Base-by-base conservation (phyloP, 2,113 vertebrate species). In the Protobothrops flavoviridis region DNA sequence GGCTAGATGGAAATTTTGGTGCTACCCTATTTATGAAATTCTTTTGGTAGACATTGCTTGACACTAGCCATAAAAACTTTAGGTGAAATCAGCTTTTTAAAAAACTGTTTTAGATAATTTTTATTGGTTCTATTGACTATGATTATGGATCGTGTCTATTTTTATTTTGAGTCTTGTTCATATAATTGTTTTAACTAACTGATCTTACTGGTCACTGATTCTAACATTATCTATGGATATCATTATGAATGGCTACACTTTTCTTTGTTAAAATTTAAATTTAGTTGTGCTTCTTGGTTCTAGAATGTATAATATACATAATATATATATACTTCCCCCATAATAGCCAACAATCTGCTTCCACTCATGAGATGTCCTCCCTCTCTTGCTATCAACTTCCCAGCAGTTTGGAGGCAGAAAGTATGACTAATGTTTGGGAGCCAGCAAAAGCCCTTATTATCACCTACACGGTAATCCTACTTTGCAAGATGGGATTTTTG, bases 371-470 rank as follows among this genome's bases (percentile, higher is more conserved):
- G 0, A 50, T 88, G 29, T 88, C 48, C 29, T 59, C 85, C 39
- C 23, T 13, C 33, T 39, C 74, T 69, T 5, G 48, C 93, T 57
- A 93, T 92, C 90, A 92, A 59, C 61, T 96, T 95, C 94, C 96
- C 95, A 93, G 91, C 94, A 48, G 85, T 93, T 1, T 0, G 91
- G 17, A 64, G 45, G 50, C 29, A 81, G 88, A 9, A 91, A 87
- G 69, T 57, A 93, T 88, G 88, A 94, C 61, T 48, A 52, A 92
- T 26, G 69, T 59, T 91, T 96, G 86, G 86, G 91, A 96, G 43
- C 2, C 48, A 50, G n/a, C 92, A 93, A 90, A 92, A 43, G 93
- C 81, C 92, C 89, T 95, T 93, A 87, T 95, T 94, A 95, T 93
- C 96, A 95, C 95, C 93, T 94, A 26, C 0, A 48, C 91, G 93